Evolutionary conservation across 2,797 vertebrate genomes (phyloP), one percentile per base, ranked within the genome.

Genomic region (Malurus leucopterus): DNA sequence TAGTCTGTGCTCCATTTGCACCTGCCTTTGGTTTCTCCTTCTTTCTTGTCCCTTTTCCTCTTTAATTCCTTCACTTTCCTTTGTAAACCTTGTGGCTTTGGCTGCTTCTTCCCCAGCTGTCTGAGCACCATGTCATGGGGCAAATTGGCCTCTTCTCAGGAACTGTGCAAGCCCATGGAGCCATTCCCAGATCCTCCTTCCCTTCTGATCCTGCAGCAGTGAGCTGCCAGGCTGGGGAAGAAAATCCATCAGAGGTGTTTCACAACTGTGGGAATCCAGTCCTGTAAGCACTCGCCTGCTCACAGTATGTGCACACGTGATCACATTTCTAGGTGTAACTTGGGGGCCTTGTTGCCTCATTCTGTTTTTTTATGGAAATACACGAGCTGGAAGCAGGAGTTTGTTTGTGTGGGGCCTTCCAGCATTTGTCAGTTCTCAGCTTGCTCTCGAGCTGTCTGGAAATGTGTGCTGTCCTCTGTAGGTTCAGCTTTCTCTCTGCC

Each of bases 221-320:
- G 34, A 77, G 44, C 55, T 75, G 77, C 81, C 62, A 76, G 50
- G 9, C 8, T 30, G 7, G 30, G 69, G 11, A 23, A 67, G 8
- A 27, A 16, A 49, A 65, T 27, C n/a, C 57, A 43, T 19, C 69
- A 1, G 0, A 7, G 8, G 17, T 32, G 53, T 55, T 85, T 43
- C 53, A 41, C 58, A 57, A 1, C 54, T 62, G 36, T 41, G 65
- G 54, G 46, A 64, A 22, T 22, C 9, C 6, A 30, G 50, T 16
- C n/a, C 34, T 53, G 57, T 11, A 30, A 44, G 38, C 49, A 7
- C 80, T 77, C 10, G 4, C 9, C 8, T 61, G 30, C 55, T 13
- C 0, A 0, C 81, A 40, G 11, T 1, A 2, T 3, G 9, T 46
- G n/a, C 69, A 29, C 6, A 1, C 18, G 16, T 7, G 38, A 54